Percentiles rank a stretch among this genome's conserved stretches.
These are phyloP conservation scores for Lycodopsis pacificus DNA, from an alignment of 2,797 vertebrate species.

Conservation along the genomic window DNA sequence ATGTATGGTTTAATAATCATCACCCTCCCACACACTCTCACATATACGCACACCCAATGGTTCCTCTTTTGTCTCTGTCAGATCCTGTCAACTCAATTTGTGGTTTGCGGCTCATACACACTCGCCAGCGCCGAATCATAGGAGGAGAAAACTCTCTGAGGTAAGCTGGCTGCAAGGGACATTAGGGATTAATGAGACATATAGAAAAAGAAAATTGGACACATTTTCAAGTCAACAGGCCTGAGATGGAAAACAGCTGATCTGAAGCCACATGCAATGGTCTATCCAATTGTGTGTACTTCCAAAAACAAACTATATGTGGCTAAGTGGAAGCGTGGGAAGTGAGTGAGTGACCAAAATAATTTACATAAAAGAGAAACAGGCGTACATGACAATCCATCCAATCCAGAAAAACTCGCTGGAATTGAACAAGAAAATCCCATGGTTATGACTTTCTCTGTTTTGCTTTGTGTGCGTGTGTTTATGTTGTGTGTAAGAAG, in stretches of 20 bases:
- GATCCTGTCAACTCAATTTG: slow-evolving; percentile 88
- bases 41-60: slow-evolving; percentile 27
- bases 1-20: slow-evolving; percentile 72
- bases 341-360: neutral
- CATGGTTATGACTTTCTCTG: slow-evolving; percentile 6
- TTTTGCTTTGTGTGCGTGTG: neutral
- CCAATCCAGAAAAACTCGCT: neutral
- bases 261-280: slow-evolving; percentile 19
- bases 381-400: neutral
- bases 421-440: slow-evolving; percentile 1
- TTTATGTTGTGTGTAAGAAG: neutral
- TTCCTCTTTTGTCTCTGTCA: slow-evolving; percentile 79
- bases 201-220: slow-evolving; percentile 32
- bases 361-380: slow-evolving; percentile 12
- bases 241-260: slow-evolving; percentile 46
- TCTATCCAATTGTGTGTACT: slow-evolving; percentile 1
- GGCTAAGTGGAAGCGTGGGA: slow-evolving; percentile 4
- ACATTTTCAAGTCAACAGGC: slow-evolving; percentile 26
- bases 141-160: slow-evolving; percentile 97
- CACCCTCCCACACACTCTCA: slow-evolving; percentile 37
- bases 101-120: slow-evolving; percentile 90
- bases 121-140: slow-evolving; percentile 95
- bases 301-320: neutral
- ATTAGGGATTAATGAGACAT: slow-evolving; percentile 52
- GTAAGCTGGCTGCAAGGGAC: slow-evolving; percentile 76